These are phyloP conservation scores for Spermophilus dauricus DNA, from an alignment of 2,113 vertebrate genomes.

Conservation along the genomic window DNA sequence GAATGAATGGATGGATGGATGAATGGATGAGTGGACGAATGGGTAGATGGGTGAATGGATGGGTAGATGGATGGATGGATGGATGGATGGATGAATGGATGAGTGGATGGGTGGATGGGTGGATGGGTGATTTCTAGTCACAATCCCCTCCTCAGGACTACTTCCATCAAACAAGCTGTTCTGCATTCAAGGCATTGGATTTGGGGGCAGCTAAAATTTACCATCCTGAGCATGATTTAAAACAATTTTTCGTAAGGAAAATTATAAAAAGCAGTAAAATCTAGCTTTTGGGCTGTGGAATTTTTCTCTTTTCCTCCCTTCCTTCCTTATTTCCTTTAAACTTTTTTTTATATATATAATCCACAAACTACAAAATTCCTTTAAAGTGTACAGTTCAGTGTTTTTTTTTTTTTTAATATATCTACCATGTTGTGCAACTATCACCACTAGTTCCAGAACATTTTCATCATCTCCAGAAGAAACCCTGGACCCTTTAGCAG, in stretches of 20 bases:
- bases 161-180: neutral
- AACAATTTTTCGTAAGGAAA: neutral
- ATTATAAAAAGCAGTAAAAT: conserved; percentile 30
- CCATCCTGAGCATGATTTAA: neutral
- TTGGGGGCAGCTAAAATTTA: neutral
- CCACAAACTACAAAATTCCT: neutral
- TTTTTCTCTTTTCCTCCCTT: neutral
- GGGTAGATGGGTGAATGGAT: neutral
- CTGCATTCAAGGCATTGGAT: neutral
- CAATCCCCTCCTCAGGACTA: neutral
- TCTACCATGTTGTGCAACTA: neutral
- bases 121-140: neutral
- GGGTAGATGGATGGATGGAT: too few species aligned
- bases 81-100: too few species aligned
- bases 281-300: neutral
- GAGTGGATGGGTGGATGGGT: too few species aligned
- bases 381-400: neutral
- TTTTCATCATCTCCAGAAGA: neutral
- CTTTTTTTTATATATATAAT: neutral
- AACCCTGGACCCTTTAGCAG: neutral
- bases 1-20: neutral
- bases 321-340: neutral
- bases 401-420: neutral
- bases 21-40: neutral
- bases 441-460: neutral